Evolutionary conservation across 2,113 vertebrate genomes (phyloP).

Genomic region (Rhizomys pruinosus): DNA sequence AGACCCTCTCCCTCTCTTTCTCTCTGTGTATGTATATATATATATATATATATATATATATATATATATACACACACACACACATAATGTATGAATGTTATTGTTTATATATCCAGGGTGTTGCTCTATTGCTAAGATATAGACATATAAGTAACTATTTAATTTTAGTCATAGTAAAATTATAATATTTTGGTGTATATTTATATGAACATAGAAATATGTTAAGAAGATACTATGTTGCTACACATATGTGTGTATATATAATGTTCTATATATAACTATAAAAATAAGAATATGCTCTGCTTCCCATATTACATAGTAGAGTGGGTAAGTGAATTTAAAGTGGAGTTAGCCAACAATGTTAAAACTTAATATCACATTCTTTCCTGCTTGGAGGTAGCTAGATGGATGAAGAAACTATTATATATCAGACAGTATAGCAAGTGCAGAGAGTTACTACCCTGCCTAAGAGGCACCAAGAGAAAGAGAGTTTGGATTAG

Average conservation of each 20-base stretch:
- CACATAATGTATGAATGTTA: neutral
- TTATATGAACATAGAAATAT: neutral
- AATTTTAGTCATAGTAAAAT: neutral
- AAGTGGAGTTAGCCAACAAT: slow-evolving; percentile 9
- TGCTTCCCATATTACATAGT: neutral
- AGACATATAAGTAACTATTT: slow-evolving; percentile 33
- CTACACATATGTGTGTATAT: neutral
- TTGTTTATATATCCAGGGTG: neutral
- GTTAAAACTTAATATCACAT: neutral
- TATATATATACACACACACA: neutral
- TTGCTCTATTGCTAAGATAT: neutral
- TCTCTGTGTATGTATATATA: neutral
- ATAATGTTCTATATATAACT: neutral
- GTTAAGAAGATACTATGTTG: neutral
- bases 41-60: neutral
- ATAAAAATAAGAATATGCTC: neutral
- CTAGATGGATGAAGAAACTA: neutral
- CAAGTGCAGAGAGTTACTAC: neutral
- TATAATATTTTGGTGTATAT: neutral
- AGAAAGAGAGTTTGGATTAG: slow-evolving; percentile 30
- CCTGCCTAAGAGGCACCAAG: neutral
- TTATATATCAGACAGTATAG: neutral
- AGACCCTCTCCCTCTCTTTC: neutral
- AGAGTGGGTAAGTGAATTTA: slow-evolving; percentile 40
- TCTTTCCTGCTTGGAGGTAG: neutral